Conservation (phyloP, 1,140 invertebrate species). For the Penaeus indicus region DNA sequence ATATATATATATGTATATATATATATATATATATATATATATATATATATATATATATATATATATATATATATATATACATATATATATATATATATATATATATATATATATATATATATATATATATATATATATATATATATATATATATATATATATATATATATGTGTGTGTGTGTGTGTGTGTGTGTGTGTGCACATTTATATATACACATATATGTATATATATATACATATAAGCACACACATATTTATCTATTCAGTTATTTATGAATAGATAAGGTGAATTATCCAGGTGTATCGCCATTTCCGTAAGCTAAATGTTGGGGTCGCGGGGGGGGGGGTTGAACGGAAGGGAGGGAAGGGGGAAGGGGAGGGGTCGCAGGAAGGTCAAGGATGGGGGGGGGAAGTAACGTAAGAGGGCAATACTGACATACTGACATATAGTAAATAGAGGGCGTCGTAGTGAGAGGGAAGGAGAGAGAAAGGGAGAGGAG, state of each 20-base stretch:
- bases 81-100: constrained; percentile 55
- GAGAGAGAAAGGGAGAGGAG: no score
- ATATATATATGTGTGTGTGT: constrained; percentile 27
- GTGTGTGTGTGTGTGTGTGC: neutral
- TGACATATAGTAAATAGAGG: no score
- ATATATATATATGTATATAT: constrained; percentile 35
- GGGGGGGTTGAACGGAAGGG: no score
- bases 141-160: constrained; percentile 36
- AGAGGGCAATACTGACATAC: no score
- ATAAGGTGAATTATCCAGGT: no score
- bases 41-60: constrained; percentile 55
- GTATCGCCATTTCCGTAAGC: no score
- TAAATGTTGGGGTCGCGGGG: no score
- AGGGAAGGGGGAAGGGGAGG: no score
- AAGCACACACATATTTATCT: neutral
- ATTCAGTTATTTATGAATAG: no score
- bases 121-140: constrained; percentile 37
- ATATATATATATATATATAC: constrained; percentile 53
- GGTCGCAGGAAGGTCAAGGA: no score
- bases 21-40: constrained; percentile 56
- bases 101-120: constrained; percentile 33
- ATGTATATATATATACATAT: constrained; percentile 17
- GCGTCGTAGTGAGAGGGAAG: no score
- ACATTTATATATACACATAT: neutral
- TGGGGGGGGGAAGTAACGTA: no score